Percentiles rank a stretch among this genome's conserved stretches.
These are phyloP conservation scores for Neuroterus valhalla DNA, from an alignment of 1,140 invertebrate genomes.

Conservation along the genomic window DNA sequence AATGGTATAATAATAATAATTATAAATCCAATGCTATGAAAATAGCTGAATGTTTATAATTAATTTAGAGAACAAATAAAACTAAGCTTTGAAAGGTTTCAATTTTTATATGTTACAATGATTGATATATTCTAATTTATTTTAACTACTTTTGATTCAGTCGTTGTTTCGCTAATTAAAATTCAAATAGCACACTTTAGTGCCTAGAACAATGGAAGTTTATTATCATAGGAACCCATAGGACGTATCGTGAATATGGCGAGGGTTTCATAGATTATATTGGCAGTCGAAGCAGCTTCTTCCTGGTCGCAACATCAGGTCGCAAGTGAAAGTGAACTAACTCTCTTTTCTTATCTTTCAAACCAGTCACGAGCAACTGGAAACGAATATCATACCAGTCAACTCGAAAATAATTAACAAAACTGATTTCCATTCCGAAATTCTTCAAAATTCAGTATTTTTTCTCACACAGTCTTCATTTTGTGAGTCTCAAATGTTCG, in stretches of 20 bases:
- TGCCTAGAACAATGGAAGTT: conserved; percentile 19
- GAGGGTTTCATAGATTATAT: conserved; percentile 38
- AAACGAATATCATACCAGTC: conserved; percentile 53
- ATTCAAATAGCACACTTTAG: not conserved
- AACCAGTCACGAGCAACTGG: conserved; percentile 52
- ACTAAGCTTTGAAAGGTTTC: too few relatives aligned
- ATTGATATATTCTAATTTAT: too few relatives aligned
- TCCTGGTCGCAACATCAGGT: conserved; percentile 60
- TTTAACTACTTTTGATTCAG: not conserved
- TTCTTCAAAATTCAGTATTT: too few relatives aligned
- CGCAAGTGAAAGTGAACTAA: conserved; percentile 67
- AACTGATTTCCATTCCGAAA: too few relatives aligned
- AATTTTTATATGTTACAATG: too few relatives aligned
- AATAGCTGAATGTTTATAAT: too few relatives aligned
- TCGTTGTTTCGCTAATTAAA: not conserved
- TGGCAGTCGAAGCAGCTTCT: conserved; percentile 58
- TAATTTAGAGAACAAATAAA: too few relatives aligned
- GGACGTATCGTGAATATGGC: conserved; percentile 33
- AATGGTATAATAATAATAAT: too few relatives aligned
- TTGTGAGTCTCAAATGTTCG: too few relatives aligned
- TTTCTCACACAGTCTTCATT: too few relatives aligned
- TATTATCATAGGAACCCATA: conserved; percentile 34
- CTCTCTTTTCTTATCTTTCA: conserved; percentile 42
- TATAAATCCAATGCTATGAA: too few relatives aligned
- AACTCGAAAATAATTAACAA: too few relatives aligned